Conservation (phyloP, 64 coral and sea anemone genomes). For the Astreopora myriophthalma region DNA sequence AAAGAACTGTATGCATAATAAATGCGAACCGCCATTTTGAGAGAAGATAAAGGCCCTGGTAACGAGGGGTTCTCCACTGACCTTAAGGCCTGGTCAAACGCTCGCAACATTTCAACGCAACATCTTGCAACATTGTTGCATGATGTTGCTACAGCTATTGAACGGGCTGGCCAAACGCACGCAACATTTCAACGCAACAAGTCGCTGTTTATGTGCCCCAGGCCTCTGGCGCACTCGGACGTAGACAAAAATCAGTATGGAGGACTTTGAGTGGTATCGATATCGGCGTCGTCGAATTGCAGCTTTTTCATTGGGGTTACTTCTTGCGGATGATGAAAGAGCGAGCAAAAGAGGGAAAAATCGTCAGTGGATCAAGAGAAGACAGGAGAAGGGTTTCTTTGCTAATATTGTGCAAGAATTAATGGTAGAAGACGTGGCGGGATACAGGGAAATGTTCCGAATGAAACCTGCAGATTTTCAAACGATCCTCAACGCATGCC, state of each 20-base stretch:
- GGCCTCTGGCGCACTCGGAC: not conserved
- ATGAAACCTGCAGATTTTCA: not conserved
- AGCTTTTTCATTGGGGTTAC: not conserved
- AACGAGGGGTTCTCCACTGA: too few relatives aligned
- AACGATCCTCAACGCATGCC: not conserved
- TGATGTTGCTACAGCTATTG: not conserved
- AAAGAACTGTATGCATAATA: too few relatives aligned
- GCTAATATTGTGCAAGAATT: not conserved
- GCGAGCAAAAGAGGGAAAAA: not conserved
- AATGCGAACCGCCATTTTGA: too few relatives aligned
- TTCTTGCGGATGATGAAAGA: not conserved
- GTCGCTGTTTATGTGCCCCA: not conserved
- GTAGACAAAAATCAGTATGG: not conserved
- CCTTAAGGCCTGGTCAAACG: not conserved
- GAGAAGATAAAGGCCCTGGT: too few relatives aligned
- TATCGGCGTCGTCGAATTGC: not conserved
- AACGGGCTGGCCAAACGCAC: not conserved
- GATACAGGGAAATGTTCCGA: not conserved
- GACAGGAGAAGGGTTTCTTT: not conserved
- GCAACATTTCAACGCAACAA: not conserved
- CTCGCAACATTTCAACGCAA: not conserved
- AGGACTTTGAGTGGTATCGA: not conserved
- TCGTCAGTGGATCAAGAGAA: not conserved
- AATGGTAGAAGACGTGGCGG: not conserved
- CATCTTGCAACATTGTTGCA: not conserved